Evolutionary conservation across 2,797 vertebrate species (phyloP).

Genomic region (Loris lydekkerianus): DNA sequence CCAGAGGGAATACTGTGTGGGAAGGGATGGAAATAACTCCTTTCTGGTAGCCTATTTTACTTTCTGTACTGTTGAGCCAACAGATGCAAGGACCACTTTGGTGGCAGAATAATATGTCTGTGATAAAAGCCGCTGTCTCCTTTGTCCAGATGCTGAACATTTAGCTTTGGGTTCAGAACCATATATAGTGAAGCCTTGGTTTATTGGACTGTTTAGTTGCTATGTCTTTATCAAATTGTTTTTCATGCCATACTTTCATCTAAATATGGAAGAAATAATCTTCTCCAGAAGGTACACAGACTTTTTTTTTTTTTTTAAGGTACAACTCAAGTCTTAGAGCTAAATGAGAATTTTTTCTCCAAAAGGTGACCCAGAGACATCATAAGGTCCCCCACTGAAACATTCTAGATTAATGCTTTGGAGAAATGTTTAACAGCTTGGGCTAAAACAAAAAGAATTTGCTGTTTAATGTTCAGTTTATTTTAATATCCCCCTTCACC

Average conservation of each 20-base stretch:
- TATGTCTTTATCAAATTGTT: not conserved
- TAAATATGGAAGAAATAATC: not conserved
- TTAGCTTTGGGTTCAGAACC: conserved; percentile 47
- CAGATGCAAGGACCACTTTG: not conserved
- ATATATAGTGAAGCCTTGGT: not conserved
- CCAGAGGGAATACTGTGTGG: conserved; percentile 75
- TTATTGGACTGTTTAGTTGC: not conserved
- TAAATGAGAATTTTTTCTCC: conserved; percentile 2
- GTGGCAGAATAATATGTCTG: not conserved
- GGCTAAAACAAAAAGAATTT: conserved; percentile 21
- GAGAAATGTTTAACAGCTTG: not conserved
- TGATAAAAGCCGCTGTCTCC: conserved; percentile 2
- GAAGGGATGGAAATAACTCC: conserved; percentile 68
- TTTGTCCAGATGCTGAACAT: not conserved
- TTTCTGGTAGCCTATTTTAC: conserved; percentile 21
- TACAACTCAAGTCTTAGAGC: not conserved
- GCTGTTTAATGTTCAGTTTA: not conserved
- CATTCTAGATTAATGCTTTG: conserved; percentile 24
- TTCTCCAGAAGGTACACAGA: not conserved
- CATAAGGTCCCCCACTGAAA: not conserved
- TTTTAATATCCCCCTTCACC: not conserved
- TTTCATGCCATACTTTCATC: conserved; percentile 5
- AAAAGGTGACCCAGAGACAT: not conserved
- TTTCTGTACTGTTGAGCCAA: conserved; percentile 57
- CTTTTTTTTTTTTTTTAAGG: conserved; percentile 5